These are phyloP conservation scores for Chlorodrepanis virens DNA, from an alignment of 2,113 vertebrate species.

Conservation along the genomic window DNA sequence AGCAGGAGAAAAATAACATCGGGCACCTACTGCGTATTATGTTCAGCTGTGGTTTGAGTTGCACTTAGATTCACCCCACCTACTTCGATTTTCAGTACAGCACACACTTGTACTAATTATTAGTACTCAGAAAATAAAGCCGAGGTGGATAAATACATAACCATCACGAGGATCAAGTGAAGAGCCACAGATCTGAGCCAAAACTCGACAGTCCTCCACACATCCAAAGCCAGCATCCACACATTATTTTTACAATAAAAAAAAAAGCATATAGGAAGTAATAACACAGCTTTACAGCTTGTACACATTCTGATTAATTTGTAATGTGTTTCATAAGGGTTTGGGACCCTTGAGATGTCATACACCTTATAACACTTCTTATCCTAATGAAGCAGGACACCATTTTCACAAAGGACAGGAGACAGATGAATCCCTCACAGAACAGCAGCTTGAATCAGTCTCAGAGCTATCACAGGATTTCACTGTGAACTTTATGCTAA, in stretches of 20 bases:
- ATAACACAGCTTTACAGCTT: background rate
- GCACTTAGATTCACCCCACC: background rate
- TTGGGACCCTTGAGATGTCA: background rate
- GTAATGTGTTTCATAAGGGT: background rate
- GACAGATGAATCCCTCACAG: background rate
- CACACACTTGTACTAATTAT: background rate
- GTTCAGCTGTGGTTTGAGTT: background rate
- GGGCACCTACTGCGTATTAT: accelerated
- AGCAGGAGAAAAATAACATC: background rate
- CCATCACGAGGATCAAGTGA: accelerated
- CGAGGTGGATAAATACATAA: background rate
- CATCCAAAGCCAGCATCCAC: background rate
- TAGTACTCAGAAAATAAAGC: background rate
- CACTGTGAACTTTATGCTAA: background rate
- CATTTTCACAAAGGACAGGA: background rate
- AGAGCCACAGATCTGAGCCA: background rate
- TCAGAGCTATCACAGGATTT: background rate
- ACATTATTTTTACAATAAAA: background rate
- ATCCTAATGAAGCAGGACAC: background rate
- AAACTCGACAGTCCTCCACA: background rate
- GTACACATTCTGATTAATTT: background rate
- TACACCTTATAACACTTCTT: background rate
- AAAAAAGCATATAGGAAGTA: background rate
- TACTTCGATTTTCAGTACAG: background rate
- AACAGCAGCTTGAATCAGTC: background rate